Percentiles rank a stretch among this genome's conserved stretches.
Conservation (phyloP, 2,113 vertebrate genomes). For the Zapus hudsonius region DNA sequence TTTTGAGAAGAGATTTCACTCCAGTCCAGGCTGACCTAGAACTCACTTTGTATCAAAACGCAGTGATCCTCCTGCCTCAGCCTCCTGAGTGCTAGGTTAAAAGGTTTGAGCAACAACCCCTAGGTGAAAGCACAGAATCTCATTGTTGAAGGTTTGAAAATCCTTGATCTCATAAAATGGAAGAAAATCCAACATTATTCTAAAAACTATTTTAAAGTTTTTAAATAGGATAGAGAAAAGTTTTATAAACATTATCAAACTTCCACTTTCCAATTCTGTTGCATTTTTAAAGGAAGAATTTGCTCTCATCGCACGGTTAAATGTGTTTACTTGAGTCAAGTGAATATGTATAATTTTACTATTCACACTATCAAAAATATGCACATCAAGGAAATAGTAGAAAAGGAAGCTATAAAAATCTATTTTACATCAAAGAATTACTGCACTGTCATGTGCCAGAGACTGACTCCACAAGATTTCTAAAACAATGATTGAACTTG, state of each 20-base stretch:
- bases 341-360: constrained; percentile 27
- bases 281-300: background rate
- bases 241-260: background rate
- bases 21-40: too few species aligned
- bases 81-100: too few species aligned
- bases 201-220: background rate
- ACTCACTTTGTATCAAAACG: too few species aligned
- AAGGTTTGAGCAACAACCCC: too few species aligned
- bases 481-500: constrained; percentile 8
- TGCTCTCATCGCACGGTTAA: background rate
- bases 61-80: too few species aligned
- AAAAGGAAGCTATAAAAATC: constrained; percentile 56
- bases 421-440: constrained; percentile 44
- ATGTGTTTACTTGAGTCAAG: constrained; percentile 4
- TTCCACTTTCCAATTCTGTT: background rate
- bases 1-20: too few species aligned
- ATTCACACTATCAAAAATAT: background rate
- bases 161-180: too few species aligned
- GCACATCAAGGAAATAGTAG: background rate
- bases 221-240: background rate
- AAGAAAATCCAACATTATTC: background rate
- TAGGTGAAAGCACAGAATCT: too few species aligned
- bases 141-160: too few species aligned
- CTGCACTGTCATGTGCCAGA: constrained; percentile 15
- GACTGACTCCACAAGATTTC: background rate